Conservation (phyloP, 2,797 vertebrate genomes). For the Premnoplex brunnescens region DNA sequence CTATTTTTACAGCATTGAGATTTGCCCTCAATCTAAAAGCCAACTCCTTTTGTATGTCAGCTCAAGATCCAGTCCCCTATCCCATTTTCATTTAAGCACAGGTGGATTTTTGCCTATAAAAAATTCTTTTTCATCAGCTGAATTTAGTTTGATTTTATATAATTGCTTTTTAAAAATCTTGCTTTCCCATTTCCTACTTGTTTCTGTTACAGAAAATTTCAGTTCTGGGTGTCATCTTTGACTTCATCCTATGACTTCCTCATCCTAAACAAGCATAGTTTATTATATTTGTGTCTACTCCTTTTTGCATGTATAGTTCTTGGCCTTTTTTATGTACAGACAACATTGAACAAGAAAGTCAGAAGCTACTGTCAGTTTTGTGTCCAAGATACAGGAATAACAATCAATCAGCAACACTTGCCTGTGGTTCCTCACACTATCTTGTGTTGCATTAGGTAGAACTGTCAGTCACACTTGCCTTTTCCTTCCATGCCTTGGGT, state of each 20-base stretch:
- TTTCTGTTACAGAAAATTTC: neutral
- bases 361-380: neutral
- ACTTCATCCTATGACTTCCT: neutral
- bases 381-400: neutral
- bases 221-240: neutral
- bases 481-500: neutral
- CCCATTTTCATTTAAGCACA: neutral
- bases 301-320: neutral
- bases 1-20: neutral
- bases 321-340: neutral
- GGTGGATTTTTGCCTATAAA: neutral
- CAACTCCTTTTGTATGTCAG: neutral
- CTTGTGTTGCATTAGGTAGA: neutral
- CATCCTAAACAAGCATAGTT: neutral
- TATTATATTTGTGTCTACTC: neutral
- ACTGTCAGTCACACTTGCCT: neutral
- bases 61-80: neutral
- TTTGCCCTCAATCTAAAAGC: neutral
- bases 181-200: neutral
- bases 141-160: neutral
- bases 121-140: neutral
- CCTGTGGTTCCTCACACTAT: neutral
- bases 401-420: neutral
- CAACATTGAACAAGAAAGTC: neutral
- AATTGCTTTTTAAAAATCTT: neutral